phyloP scores from a whole-genome alignment of 2,797 vertebrate genomes.

The Bradypodion ventrale region DNA sequence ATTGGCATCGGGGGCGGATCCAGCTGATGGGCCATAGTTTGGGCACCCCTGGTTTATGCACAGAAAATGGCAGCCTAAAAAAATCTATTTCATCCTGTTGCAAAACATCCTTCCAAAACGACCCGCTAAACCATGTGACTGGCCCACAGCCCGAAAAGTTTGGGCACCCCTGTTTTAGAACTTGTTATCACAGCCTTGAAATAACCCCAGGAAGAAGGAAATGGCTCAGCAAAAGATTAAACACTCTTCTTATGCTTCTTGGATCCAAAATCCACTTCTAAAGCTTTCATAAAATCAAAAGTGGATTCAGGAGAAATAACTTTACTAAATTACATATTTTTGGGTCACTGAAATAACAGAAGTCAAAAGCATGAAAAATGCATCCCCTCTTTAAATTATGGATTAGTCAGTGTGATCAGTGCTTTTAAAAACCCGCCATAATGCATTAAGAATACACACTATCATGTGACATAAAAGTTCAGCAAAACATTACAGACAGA shows the following conservation, averaged over 20 bases:
- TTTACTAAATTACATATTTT: background rate
- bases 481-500: background rate
- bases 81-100: too few relatives aligned
- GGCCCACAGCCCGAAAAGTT: too few relatives aligned
- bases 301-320: background rate
- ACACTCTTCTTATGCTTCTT: too few relatives aligned
- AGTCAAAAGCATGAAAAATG: conserved; percentile 11
- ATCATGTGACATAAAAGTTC: background rate
- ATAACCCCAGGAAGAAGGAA: background rate
- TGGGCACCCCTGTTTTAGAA: too few relatives aligned
- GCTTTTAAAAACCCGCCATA: background rate
- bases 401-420: background rate
- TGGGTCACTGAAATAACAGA: background rate
- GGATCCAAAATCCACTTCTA: background rate
- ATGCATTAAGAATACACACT: background rate
- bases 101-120: too few relatives aligned
- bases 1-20: too few relatives aligned
- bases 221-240: background rate
- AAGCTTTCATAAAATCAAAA: background rate
- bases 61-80: too few relatives aligned
- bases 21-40: too few relatives aligned
- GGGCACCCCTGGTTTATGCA: too few relatives aligned
- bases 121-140: too few relatives aligned
- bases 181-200: background rate
- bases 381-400: background rate